These are phyloP conservation scores for Drosophila pseudotakahashii DNA, from an alignment of 2,888 invertebrate genomes.

Conservation along the genomic window DNA sequence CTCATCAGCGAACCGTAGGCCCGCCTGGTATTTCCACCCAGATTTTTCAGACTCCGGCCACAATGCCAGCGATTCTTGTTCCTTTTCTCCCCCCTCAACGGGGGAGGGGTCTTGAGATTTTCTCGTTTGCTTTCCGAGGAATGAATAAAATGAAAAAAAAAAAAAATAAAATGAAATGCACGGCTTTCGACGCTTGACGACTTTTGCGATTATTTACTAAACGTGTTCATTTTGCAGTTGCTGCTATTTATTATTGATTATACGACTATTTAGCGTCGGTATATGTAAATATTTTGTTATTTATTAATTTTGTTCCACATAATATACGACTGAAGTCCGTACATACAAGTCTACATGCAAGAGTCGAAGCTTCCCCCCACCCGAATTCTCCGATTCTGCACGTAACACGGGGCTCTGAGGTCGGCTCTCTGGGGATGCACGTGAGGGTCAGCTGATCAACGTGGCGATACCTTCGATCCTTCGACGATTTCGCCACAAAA, in stretches of 20 bases:
- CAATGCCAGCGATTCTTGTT: constrained; percentile 38
- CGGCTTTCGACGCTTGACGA: constrained; percentile 35
- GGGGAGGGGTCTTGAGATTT: constrained; percentile 25
- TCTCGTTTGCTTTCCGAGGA: constrained; percentile 4
- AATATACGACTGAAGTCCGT: constrained; percentile 14
- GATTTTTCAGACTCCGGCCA: constrained; percentile 15
- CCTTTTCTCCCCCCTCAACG: constrained; percentile 3
- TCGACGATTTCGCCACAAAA: not conserved
- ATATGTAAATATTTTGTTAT: constrained; percentile 73
- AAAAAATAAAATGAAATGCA: constrained; percentile 22
- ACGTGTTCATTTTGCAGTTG: constrained; percentile 74
- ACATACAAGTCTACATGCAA: not conserved
- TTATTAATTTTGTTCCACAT: constrained; percentile 57
- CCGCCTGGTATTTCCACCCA: constrained; percentile 34
- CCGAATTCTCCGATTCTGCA: constrained; percentile 23
- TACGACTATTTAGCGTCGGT: constrained; percentile 72
- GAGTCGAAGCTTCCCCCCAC: constrained; percentile 7
- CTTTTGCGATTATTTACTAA: constrained; percentile 70
- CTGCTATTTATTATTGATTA: constrained; percentile 72
- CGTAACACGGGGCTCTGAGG: constrained; percentile 8
- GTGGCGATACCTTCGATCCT: constrained; percentile 5
- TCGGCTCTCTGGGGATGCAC: constrained; percentile 1
- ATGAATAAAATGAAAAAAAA: too few species aligned
- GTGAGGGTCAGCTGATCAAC: constrained; percentile 13
- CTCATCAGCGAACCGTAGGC: constrained; percentile 17